Evolutionary conservation across 2,113 vertebrate genomes (phyloP).

Genomic region (Pelodiscus sinensis): DNA sequence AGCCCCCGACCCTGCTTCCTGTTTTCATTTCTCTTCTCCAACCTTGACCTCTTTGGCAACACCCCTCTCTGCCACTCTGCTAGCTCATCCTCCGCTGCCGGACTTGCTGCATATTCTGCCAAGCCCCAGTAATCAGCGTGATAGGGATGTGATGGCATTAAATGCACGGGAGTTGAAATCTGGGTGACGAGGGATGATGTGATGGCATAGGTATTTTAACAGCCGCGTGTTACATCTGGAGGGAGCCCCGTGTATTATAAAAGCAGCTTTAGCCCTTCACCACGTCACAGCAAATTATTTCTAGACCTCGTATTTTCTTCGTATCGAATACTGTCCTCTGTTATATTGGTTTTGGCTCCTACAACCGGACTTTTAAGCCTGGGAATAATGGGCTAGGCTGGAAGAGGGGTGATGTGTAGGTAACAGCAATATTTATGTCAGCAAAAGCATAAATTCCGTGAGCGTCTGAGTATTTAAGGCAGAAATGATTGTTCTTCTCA

Average conservation of each 20-base stretch:
- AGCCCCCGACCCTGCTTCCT: not conserved
- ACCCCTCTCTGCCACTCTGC: not conserved
- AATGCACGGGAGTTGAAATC: not conserved
- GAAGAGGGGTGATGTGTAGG: not conserved
- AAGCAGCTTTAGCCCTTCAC: not conserved
- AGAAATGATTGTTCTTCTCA: not conserved
- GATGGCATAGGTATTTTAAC: not conserved
- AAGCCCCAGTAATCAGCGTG: not conserved
- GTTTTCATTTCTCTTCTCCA: not conserved
- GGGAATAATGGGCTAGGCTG: not conserved
- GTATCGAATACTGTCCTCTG: not conserved
- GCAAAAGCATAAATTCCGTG: not conserved
- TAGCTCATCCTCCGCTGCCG: not conserved
- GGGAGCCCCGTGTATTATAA: not conserved
- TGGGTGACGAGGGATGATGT: not conserved
- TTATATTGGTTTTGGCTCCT: not conserved
- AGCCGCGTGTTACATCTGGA: not conserved
- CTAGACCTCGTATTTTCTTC: not conserved
- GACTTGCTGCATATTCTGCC: not conserved
- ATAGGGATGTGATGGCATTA: accelerated
- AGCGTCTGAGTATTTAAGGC: not conserved
- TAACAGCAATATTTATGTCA: not conserved
- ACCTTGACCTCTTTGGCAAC: no score
- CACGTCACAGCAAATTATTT: not conserved
- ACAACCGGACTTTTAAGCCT: not conserved